phyloP scores from a whole-genome alignment of 1,140 invertebrate species.

The Tachypleus tridentatus region DNA sequence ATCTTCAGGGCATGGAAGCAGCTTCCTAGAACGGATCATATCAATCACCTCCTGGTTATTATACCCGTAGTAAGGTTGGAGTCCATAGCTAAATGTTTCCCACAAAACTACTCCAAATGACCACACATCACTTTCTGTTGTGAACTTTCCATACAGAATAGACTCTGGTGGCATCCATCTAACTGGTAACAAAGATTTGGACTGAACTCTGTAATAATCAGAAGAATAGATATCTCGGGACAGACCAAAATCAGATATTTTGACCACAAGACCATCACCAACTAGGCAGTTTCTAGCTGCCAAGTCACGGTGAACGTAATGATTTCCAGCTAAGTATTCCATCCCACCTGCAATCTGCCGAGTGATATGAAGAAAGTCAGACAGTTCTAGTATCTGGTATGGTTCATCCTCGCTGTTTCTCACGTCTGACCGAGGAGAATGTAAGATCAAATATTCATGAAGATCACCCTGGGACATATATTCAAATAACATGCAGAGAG shows the following conservation, averaged over 20 bases:
- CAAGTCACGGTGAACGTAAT: slow-evolving; percentile 93
- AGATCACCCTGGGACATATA: slow-evolving; percentile 88
- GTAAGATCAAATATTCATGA: slow-evolving; percentile 82
- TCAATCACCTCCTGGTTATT: slow-evolving; percentile 95
- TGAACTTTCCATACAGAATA: slow-evolving; percentile 90
- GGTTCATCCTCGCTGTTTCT: slow-evolving; percentile 37
- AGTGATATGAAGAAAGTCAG: slow-evolving; percentile 71
- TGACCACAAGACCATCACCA: slow-evolving; percentile 81
- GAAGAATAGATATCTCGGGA: slow-evolving; percentile 81
- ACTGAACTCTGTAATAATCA: slow-evolving; percentile 50
- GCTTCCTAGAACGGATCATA: slow-evolving; percentile 82
- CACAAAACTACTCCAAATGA: slow-evolving; percentile 93
- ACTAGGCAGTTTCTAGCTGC: slow-evolving; percentile 93
- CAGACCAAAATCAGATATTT: slow-evolving; percentile 89
- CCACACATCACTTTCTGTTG: slow-evolving; percentile 95
- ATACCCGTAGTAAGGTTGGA: slow-evolving; percentile 87
- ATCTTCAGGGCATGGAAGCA: slow-evolving; percentile 80
- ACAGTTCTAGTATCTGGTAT: slow-evolving; percentile 46
- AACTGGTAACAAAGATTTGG: slow-evolving; percentile 41
- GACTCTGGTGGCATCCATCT: slow-evolving; percentile 91
- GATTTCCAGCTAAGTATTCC: slow-evolving; percentile 88
- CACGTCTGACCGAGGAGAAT: slow-evolving; percentile 65
- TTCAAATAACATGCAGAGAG: slow-evolving; percentile 92
- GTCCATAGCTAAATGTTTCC: slow-evolving; percentile 94
- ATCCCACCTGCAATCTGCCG: slow-evolving; percentile 87